These are phyloP conservation scores for Wasmannia auropunctata DNA, from an alignment of 1,140 invertebrate genomes.

Conservation along the genomic window DNA sequence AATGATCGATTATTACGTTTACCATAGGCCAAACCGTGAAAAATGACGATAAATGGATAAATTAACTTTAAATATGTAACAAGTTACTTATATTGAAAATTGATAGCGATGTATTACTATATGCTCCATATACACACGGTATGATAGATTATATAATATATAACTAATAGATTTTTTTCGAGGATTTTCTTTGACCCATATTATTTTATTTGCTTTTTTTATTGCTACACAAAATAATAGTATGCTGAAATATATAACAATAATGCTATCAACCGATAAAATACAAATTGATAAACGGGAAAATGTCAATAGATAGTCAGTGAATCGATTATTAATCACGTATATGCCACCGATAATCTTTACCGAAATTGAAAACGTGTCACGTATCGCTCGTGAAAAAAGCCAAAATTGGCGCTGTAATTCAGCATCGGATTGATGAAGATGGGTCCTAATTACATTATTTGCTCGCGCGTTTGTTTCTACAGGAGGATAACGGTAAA, in stretches of 20 bases:
- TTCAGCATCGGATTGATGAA: constrained; percentile 45
- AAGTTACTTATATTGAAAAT: background rate
- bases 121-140: background rate
- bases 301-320: constrained; percentile 2
- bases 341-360: background rate
- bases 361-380: constrained; percentile 44
- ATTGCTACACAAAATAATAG: background rate
- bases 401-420: constrained; percentile 2
- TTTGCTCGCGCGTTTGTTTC: constrained; percentile 78
- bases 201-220: background rate
- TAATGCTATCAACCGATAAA: background rate
- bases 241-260: constrained; percentile 19
- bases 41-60: constrained; percentile 9
- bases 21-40: background rate
- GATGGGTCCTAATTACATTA: constrained; percentile 77
- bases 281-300: constrained; percentile 19
- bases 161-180: background rate
- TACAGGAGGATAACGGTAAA: constrained; percentile 65
- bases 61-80: constrained; percentile 3
- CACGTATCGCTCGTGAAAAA: constrained; percentile 1
- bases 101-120: background rate
- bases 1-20: constrained; percentile 17
- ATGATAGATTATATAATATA: background rate
- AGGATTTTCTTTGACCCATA: background rate
- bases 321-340: constrained; percentile 21